A percentile compares a stretch with the other conserved stretches of the same genome.
phyloP scores from a whole-genome alignment of 1,140 invertebrate genomes.

The Panagrolaimus sp. region DNA sequence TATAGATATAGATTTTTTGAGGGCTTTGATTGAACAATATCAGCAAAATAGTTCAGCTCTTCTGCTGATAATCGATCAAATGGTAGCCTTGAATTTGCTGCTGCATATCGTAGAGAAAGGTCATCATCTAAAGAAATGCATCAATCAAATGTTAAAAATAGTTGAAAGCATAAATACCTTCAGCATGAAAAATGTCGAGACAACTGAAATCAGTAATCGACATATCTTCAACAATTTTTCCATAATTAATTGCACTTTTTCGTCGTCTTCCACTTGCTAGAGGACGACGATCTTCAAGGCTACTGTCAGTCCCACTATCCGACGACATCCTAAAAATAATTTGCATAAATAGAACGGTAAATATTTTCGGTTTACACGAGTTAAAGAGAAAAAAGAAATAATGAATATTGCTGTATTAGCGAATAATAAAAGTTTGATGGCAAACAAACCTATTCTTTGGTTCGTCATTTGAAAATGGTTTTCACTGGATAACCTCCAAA shows the following conservation, averaged over 20 bases:
- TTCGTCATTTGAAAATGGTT: too few relatives aligned
- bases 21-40: constrained; percentile 26
- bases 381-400: too few relatives aligned
- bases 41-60: constrained; percentile 59
- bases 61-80: constrained; percentile 36
- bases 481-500: too few relatives aligned
- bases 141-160: too few relatives aligned
- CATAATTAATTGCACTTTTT: constrained; percentile 6
- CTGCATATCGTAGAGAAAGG: constrained; percentile 34
- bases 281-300: constrained; percentile 14
- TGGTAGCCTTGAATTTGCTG: constrained; percentile 43
- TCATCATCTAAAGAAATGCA: constrained; percentile 22
- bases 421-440: too few relatives aligned
- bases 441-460: too few relatives aligned
- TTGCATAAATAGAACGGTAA: too few relatives aligned
- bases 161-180: too few relatives aligned
- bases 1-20: constrained; percentile 36
- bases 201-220: not conserved
- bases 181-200: constrained; percentile 7
- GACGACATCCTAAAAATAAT: not conserved
- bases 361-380: too few relatives aligned
- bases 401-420: too few relatives aligned
- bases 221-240: not conserved
- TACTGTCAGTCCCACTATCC: not conserved
- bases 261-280: constrained; percentile 27